A percentile compares a stretch with the other conserved stretches of the same genome.
These are phyloP conservation scores for Myiopsitta monachus DNA, from an alignment of 2,113 vertebrate species.

Conservation along the genomic window DNA sequence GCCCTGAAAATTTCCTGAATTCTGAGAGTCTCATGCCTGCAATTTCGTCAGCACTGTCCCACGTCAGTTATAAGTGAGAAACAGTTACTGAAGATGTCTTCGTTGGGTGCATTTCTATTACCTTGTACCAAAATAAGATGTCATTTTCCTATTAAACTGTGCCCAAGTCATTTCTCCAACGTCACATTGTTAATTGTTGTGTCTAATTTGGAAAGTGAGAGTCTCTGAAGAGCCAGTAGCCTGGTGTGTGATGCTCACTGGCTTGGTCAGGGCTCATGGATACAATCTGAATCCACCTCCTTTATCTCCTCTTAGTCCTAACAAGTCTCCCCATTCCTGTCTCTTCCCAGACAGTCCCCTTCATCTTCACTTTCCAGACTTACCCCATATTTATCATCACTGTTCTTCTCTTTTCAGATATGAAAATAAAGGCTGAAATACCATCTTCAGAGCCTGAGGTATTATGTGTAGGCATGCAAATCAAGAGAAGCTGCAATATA, in stretches of 20 bases:
- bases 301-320: background rate
- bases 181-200: background rate
- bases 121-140: background rate
- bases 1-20: background rate
- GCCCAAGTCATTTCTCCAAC: background rate
- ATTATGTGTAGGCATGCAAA: background rate
- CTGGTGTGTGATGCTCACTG: background rate
- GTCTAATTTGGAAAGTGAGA: background rate
- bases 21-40: background rate
- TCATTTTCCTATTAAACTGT: background rate
- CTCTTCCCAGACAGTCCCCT: background rate
- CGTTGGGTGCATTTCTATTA: background rate
- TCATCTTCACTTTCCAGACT: background rate
- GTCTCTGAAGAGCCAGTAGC: background rate
- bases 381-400: background rate
- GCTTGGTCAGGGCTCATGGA: background rate
- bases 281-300: background rate
- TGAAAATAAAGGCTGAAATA: background rate
- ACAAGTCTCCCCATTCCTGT: rapidly evolving
- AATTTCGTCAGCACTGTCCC: background rate
- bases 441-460: background rate
- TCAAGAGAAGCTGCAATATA: background rate
- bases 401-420: background rate
- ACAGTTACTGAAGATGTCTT: background rate
- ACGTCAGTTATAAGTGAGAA: background rate